phyloP scores from a whole-genome alignment of 2,888 invertebrate species.

The Latrodectus elegans region DNA sequence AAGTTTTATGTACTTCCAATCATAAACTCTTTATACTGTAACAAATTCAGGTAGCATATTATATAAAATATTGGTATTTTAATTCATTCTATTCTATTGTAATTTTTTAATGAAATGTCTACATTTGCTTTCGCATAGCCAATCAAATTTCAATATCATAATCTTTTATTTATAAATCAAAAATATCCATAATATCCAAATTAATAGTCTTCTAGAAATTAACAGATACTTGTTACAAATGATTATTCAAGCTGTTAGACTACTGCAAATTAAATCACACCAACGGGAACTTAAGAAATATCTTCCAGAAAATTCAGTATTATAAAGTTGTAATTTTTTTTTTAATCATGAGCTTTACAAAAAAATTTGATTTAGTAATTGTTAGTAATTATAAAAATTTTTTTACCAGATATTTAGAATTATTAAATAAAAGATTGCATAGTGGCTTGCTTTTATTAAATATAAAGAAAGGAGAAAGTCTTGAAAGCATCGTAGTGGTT shows the following conservation, averaged over 20 bases:
- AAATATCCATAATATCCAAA: too few species aligned
- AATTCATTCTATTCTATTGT: too few species aligned
- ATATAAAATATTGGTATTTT: too few species aligned
- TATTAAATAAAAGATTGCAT: constrained; percentile 13
- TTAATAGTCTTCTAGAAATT: too few species aligned
- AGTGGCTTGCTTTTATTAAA: constrained; percentile 30
- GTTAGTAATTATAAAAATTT: background rate
- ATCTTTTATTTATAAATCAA: too few species aligned
- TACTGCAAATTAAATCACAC: constrained; percentile 12
- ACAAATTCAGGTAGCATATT: too few species aligned
- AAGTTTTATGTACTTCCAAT: too few species aligned
- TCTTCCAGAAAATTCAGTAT: background rate
- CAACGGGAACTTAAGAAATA: background rate
- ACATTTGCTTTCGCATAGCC: too few species aligned
- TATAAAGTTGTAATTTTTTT: background rate
- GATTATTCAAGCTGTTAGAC: background rate
- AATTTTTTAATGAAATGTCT: too few species aligned
- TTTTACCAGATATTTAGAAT: constrained; percentile 24
- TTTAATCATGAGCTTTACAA: too few species aligned
- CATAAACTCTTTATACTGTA: too few species aligned
- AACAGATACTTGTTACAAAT: background rate
- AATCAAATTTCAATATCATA: too few species aligned
- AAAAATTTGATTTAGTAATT: background rate
- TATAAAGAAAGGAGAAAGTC: constrained; percentile 15
- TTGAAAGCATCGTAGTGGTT: constrained; percentile 21